Evolutionary conservation across 1,140 invertebrate species (phyloP), one percentile per base, ranked within the genome.

Genomic region (Danaus melanippus): DNA sequence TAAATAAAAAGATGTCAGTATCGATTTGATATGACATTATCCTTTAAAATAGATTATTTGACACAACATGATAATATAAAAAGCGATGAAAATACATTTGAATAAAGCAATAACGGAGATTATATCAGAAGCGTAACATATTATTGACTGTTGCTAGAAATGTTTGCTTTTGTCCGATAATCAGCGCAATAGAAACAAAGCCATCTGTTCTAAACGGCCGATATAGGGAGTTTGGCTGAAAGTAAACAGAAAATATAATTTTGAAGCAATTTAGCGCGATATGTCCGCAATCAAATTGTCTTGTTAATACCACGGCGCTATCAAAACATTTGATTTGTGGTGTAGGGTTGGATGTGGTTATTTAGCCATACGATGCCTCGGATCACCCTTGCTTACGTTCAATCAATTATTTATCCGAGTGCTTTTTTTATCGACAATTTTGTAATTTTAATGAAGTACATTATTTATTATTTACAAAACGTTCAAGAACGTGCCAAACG

Each of bases 251-350:
- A 83, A 86, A 86, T 84, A 86, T 86, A 84, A 86, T 86, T 86
- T 86, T 80, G 77, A 82, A 86, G 83, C 83, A 86, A 86, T 86
- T 86, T 86, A 76, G 71, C 81, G 77, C 70, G 78, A 83, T 86
- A 83, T 83, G 83, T 86, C 79, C 81, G 83, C 81, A 86, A 86
- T 86, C 83, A 86, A 86, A 86, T 86, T 86, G 83, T 86, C 83
- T 86, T 81, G 83, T 86, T 86, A 85, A 83, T 83, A 80, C 76
- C 74, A 63, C 67, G 77, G 71, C 65, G 80, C 83, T 86, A 86
- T 86, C 76, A 86, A 83, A 86, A 86, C 83, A 86, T 86, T 86
- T 86, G 83, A 86, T 86, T 86, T 86, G 83, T 86, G 79, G 80
- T 62, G 74, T 75, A 75, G 80, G 77, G 80, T 72, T 79, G 76